phyloP scores from a whole-genome alignment of 2,113 vertebrate genomes.

The Saguinus imperator region DNA sequence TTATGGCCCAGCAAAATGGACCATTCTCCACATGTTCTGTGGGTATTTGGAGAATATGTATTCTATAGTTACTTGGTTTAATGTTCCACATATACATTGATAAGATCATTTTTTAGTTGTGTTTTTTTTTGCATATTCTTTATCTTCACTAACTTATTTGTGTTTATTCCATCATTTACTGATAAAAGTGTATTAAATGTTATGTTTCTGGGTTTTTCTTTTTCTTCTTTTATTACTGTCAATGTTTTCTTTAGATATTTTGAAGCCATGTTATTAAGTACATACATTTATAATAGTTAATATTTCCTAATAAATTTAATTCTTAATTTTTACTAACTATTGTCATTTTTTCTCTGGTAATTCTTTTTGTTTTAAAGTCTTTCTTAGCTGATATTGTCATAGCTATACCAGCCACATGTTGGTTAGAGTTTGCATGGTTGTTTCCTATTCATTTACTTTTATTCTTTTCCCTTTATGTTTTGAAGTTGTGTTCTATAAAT shows the following conservation, averaged over 20 bases:
- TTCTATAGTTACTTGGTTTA: neutral
- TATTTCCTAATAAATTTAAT: neutral
- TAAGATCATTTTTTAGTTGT: neutral
- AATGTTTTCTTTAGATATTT: neutral
- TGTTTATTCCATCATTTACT: neutral
- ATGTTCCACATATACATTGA: neutral
- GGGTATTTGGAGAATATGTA: neutral
- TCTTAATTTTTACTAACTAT: neutral
- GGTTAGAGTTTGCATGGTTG: neutral
- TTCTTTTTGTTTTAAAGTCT: neutral
- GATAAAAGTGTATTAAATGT: neutral
- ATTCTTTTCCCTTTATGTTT: neutral
- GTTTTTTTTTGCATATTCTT: neutral
- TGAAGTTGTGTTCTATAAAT: neutral
- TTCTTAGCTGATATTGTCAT: neutral
- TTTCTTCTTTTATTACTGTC: neutral
- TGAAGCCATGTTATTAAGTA: neutral
- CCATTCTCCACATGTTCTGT: neutral
- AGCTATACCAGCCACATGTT: neutral
- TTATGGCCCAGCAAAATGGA: neutral
- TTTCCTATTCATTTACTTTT: neutral
- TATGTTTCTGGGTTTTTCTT: neutral
- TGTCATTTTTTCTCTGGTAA: neutral
- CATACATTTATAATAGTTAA: neutral
- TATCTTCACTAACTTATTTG: neutral